phyloP scores from a whole-genome alignment of 1,140 invertebrate species.

The Mactra quadrangularis region DNA sequence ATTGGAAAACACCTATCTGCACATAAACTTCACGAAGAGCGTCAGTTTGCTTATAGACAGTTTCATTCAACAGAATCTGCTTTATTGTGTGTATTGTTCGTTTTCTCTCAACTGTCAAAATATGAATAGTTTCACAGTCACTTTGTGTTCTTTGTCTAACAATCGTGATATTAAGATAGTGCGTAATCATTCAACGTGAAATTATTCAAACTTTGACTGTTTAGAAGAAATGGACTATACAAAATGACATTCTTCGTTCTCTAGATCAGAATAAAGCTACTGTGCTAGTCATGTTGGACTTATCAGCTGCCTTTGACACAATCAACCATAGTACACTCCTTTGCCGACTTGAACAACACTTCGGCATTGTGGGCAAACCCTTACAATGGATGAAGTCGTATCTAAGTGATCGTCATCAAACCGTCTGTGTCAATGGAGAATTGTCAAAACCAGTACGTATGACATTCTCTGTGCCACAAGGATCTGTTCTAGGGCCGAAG shows the following conservation, averaged over 20 bases:
- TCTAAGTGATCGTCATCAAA: too few species aligned
- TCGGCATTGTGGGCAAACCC: not conserved
- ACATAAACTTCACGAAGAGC: constrained; percentile 5
- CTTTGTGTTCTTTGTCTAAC: too few species aligned
- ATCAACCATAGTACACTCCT: constrained; percentile 10
- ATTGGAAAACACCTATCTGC: not conserved
- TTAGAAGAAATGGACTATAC: constrained; percentile 31
- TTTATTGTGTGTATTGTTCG: too few species aligned
- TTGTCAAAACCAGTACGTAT: constrained; percentile 36
- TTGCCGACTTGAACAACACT: not conserved
- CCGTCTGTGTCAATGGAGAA: not conserved
- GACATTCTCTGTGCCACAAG: not conserved
- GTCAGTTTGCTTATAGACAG: constrained; percentile 22
- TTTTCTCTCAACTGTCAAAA: too few species aligned
- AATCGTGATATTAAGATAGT: too few species aligned
- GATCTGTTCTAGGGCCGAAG: not conserved
- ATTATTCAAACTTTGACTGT: too few species aligned
- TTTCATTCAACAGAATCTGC: constrained; percentile 37
- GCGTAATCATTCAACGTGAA: too few species aligned
- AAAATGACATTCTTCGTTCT: constrained; percentile 33
- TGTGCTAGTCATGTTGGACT: constrained; percentile 35
- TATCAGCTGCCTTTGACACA: constrained; percentile 36
- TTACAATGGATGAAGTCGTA: not conserved
- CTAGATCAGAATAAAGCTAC: constrained; percentile 24
- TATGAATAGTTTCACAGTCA: too few species aligned